These are phyloP conservation scores for Abrostola triplasia DNA, from an alignment of 2,888 invertebrate genomes.

Conservation along the genomic window DNA sequence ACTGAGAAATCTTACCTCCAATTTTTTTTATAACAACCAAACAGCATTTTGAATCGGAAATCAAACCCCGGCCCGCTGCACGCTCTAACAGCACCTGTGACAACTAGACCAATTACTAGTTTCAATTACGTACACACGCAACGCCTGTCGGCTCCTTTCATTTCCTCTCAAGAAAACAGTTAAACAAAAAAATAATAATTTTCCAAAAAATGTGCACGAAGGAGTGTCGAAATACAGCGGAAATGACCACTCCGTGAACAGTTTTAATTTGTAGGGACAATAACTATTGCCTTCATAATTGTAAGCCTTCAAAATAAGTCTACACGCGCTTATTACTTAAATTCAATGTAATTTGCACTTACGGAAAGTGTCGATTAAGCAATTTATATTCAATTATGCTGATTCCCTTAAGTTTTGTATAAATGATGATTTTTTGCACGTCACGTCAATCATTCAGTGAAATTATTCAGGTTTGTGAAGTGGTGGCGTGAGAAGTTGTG, in stretches of 20 bases:
- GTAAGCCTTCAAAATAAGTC: constrained; percentile 48
- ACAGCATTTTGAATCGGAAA: too few relatives aligned
- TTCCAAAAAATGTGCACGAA: constrained; percentile 17
- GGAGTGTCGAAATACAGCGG: constrained; percentile 53
- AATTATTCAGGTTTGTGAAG: constrained; percentile 14
- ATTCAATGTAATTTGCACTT: constrained; percentile 55
- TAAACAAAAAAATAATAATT: constrained; percentile 18
- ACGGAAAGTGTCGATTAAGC: constrained; percentile 54
- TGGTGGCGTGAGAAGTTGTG: neutral
- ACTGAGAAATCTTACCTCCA: too few relatives aligned
- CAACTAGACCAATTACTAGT: neutral
- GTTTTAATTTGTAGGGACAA: constrained; percentile 52
- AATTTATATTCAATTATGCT: constrained; percentile 54
- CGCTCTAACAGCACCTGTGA: neutral
- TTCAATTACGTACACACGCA: neutral
- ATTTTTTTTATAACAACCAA: too few relatives aligned
- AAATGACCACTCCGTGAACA: constrained; percentile 60
- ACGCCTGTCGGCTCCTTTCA: neutral
- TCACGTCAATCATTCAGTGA: constrained; percentile 38
- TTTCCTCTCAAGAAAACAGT: constrained; percentile 18
- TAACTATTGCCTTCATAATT: constrained; percentile 57
- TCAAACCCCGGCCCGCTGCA: neutral
- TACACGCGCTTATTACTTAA: constrained; percentile 53
- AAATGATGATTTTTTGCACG: constrained; percentile 34
- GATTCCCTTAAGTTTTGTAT: constrained; percentile 21